Evolutionary conservation across 2,888 invertebrate genomes (phyloP).

Genomic region (Exocentrus adspersus): DNA sequence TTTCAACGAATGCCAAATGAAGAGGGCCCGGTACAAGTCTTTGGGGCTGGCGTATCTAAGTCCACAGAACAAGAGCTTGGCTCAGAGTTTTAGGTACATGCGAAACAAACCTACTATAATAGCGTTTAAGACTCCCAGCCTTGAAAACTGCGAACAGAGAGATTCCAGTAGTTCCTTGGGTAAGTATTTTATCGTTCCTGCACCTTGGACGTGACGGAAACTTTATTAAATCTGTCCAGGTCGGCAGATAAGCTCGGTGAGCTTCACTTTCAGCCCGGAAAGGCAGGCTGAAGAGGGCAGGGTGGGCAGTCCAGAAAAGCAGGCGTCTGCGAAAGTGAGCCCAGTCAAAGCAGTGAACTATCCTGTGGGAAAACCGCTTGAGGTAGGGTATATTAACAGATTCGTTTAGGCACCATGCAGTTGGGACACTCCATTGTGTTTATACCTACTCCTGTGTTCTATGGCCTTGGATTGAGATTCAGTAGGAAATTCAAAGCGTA

Average conservation of each 20-base stretch:
- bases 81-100: conserved; percentile 91
- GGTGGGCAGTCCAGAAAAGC: conserved; percentile 55
- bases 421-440: no score
- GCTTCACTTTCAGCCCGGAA: conserved; percentile 64
- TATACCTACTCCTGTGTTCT: no score
- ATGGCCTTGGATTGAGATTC: no score
- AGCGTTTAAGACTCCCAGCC: conserved; percentile 84
- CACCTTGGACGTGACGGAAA: no score
- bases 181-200: not conserved
- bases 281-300: conserved; percentile 72
- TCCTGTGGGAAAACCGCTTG: conserved; percentile 83
- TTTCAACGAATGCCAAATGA: conserved; percentile 75
- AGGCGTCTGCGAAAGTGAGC: conserved; percentile 51
- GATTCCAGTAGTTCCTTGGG: conserved; percentile 68
- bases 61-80: conserved; percentile 82
- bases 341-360: conserved; percentile 68
- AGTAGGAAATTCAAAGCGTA: no score
- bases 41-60: conserved; percentile 76
- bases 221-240: conserved; percentile 38
- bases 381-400: conserved; percentile 68
- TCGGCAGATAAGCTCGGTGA: conserved; percentile 54
- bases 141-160: conserved; percentile 74
- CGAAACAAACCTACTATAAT: conserved; percentile 88
- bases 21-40: conserved; percentile 71
- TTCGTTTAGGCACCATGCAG: no score